Evolutionary conservation across 2,888 invertebrate species (phyloP), one percentile per base, ranked within the genome.

Genomic region (Andrena trimmerana): DNA sequence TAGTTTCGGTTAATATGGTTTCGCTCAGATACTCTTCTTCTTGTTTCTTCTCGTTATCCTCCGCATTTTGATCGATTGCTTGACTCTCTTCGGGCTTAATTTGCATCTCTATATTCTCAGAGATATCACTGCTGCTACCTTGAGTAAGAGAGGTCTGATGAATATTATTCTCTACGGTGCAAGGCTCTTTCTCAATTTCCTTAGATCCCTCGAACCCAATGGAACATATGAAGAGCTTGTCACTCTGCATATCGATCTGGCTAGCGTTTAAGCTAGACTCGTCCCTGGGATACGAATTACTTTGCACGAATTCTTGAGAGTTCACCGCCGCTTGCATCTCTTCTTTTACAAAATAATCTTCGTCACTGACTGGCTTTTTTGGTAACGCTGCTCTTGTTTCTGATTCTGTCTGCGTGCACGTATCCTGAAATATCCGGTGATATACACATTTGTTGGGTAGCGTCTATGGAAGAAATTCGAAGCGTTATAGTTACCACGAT

Each of bases 321-420:
- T 84, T 91, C 5, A 88, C 78, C 13, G 81, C 83, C 68, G 87
- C 71, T 50, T 90, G 90, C 79, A 91, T 82, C 80, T 93, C 93
- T 79, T 93, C 87, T 85, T 94, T 94, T 2, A 91, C 89, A 85
- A 92, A 93, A 78, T 93, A 94, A 16, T 87, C 82, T 8, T 90
- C 90, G 67, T 91, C 86, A 42, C 81, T 86, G 16, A 88, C 76
- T 52, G 85, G 78, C 62, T 90, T 86, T 79, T 92, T 92, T 48
- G 91, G 85, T 57, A 92, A 81, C n/a, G 90, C 77, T 71, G 89
- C 89, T 66, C 89, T 90, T 6, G 88, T 86, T 75, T 93, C 88
- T 0, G 90, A 74, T 42, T 94, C 93, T 5, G 93, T 94, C 84
- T 94, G 93, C 5, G 93, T 93, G 57, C 86, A 89, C 42, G 91